Base-by-base conservation (phyloP, 2,888 invertebrate species). In the Papilio protenor region DNA sequence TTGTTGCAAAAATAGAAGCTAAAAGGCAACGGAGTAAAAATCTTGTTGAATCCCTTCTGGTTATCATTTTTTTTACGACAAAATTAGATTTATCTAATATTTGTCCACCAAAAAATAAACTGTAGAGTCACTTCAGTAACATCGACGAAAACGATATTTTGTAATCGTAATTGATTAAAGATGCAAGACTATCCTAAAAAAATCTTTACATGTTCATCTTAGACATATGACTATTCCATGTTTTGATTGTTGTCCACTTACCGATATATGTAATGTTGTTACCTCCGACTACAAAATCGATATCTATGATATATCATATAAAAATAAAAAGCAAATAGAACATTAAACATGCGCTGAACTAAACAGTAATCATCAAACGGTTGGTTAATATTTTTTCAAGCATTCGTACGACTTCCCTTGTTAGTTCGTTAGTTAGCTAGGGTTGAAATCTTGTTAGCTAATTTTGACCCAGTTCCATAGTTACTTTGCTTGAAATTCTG, bases 361-460 rank as follows among this genome's bases (percentile, higher is more conserved):
- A 55, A 64, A 71, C 8, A 55, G 55, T 21, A 70, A 76, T 12
- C 27, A n/a, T 2, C 27, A 33, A 77, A 64, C 40, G 59, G 33
- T 69, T 76, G 66, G 27, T 59, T 59, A 59, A 72, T 76, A 49
- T 64, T 75, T 66, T 77, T 64, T 64, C 45, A 64, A 55, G 55
- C 73, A 77, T 55, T 77, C 73, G 52, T 64, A 64, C 64, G 64
- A 73, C 77, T 72, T 77, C 72, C 33, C 64, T 71, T 71, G 77
- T 74, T 70, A 70, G 61, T 69, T 77, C 49, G 40, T 59, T 77
- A 27, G 73, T 61, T 77, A 70, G 59, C 57, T 59, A 69, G 66
- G 75, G 71, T 78, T 78, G 40, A 70, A 74, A 78, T 74, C 71
- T 64, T 64, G 77, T 78, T 75, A 78, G 61, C 12, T 75, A 78